phyloP scores from a whole-genome alignment of 2,888 invertebrate genomes.

The Eudemis profundana region DNA sequence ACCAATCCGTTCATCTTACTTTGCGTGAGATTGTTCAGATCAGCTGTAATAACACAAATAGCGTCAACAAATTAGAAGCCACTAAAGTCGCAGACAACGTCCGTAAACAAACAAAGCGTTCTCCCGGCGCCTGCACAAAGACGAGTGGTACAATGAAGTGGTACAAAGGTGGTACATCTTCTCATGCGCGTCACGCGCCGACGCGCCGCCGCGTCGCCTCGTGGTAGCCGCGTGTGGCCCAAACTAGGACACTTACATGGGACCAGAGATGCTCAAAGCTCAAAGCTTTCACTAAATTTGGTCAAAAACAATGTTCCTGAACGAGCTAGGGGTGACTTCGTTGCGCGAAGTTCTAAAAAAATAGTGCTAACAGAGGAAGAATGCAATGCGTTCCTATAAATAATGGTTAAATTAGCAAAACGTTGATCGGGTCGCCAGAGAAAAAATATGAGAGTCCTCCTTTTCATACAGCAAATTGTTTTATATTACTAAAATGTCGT shows the following conservation, averaged over 20 bases:
- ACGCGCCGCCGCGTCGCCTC: conserved; percentile 46
- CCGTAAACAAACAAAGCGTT: conserved; percentile 40
- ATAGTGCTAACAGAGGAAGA: no score
- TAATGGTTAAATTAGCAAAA: no score
- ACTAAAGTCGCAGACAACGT: conserved; percentile 9
- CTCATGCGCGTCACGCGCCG: conserved; percentile 44
- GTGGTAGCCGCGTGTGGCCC: conserved; percentile 46
- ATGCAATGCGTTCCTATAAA: no score
- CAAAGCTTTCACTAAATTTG: conserved; percentile 20
- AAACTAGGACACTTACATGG: conserved; percentile 36
- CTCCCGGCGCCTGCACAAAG: conserved; percentile 26
- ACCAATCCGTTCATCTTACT: neutral
- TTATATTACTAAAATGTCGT: no score
- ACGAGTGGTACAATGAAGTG: conserved; percentile 27
- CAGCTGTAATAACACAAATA: neutral
- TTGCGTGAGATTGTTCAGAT: neutral
- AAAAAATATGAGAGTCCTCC: no score
- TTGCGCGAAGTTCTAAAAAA: neutral
- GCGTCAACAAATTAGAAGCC: conserved; percentile 17
- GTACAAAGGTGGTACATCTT: conserved; percentile 29
- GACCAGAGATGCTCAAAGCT: conserved; percentile 10
- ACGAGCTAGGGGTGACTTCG: neutral
- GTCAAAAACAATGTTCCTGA: neutral
- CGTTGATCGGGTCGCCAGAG: no score
- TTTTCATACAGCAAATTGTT: no score